These are phyloP conservation scores for Athalia circularis DNA, from an alignment of 2,888 invertebrate species.

Conservation along the genomic window DNA sequence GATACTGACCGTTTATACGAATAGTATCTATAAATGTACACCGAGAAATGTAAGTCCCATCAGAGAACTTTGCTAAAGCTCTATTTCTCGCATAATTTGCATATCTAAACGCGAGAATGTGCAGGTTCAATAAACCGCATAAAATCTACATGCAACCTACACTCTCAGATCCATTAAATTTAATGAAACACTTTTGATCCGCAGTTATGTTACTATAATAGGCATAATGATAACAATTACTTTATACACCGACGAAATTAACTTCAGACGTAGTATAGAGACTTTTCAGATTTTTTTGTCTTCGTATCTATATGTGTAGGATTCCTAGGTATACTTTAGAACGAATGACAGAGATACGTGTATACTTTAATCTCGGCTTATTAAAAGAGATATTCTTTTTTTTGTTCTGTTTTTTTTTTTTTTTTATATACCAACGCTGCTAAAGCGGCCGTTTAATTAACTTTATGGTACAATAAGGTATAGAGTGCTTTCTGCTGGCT, in stretches of 20 bases:
- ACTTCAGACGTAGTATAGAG: background rate
- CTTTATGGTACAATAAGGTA: slow-evolving; percentile 9
- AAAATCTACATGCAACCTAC: background rate
- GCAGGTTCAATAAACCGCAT: no score
- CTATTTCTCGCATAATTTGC: no score
- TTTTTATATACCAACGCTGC: slow-evolving; percentile 5
- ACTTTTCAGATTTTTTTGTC: background rate
- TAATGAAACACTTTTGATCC: slow-evolving; percentile 20
- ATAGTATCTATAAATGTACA: no score
- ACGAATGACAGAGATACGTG: background rate
- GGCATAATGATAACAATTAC: no score
- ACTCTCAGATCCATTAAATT: slow-evolving; percentile 14
- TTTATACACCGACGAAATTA: slow-evolving; percentile 3
- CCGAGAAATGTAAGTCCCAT: no score
- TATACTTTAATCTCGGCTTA: slow-evolving; percentile 25
- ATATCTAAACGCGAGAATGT: no score
- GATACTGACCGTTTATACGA: no score
- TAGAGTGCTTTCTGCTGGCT: background rate
- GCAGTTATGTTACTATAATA: background rate
- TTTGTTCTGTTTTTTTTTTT: no score
- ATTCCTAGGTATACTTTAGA: background rate
- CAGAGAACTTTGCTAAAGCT: no score
- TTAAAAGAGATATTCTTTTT: slow-evolving; percentile 30
- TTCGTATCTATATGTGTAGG: background rate
- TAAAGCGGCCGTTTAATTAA: slow-evolving; percentile 12